Base-by-base conservation (phyloP, 2,113 vertebrate genomes). In the Colius striatus region DNA sequence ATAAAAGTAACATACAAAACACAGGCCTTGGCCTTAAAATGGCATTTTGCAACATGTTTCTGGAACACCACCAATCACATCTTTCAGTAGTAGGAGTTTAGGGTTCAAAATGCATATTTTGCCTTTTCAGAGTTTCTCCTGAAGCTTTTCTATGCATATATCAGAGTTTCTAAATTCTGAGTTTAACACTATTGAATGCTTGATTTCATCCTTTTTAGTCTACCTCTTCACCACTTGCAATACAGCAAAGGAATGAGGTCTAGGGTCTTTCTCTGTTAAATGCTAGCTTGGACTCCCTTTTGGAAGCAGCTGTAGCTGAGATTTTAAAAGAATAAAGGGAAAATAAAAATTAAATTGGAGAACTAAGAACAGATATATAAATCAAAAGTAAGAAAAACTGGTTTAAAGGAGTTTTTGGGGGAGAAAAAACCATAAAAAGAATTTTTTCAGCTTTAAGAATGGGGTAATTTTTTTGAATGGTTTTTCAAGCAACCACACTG, bases 391-490 rank as follows among this genome's bases (percentile, higher is more conserved):
- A 18, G 15, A n/a, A 70, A 45, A 41, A 70, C 36, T 22, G 23
- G 2, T 8, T 5, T 32, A 2, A 22, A 38, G 60, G 80, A 22
- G 5, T 8, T 11, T n/a, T 43, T 15, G 1, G 5, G 30, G 17
- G 16, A 53, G 55, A 60, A 58, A 47, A 67, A 51, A 20, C 3
- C 6, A 34, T 16, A 29, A 45, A 55, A 34, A 4, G 9, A 18
- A 75, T 53, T 12, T 30, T 79, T 83, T 53, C 19, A 18, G 10
- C 22, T 61, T 75, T 30, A 62, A 68, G 13, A 36, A 38, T 43
- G 81, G 8, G 5, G 10, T 38, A 66, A n/a, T 2, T 30, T 63
- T 63, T 62, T 27, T 11, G 27, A 79, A 63, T 29, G 4, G n/a
- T 32, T 21, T 61, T 85, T 71, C 15, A 57, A 43, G 21, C 1